Evolutionary conservation across 2,113 vertebrate genomes (phyloP).

Genomic region (Barnardius zonarius): DNA sequence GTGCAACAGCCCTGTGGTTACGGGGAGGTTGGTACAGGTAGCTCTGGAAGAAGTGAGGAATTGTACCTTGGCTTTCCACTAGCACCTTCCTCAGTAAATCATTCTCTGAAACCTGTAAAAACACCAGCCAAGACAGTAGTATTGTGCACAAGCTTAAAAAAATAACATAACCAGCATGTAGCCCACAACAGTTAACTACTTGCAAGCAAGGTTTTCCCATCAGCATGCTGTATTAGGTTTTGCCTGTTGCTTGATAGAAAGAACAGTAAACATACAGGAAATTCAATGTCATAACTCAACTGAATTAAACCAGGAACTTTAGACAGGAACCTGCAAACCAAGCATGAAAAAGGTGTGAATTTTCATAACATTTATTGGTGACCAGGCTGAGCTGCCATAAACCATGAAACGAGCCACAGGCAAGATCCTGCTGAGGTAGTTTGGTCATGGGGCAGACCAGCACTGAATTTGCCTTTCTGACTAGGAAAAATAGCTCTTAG

Average conservation of each 20-base stretch:
- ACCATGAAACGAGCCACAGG: neutral
- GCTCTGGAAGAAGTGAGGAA: neutral
- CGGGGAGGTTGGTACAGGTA: neutral
- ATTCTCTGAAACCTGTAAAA: neutral
- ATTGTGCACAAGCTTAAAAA: neutral
- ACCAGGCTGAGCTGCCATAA: neutral
- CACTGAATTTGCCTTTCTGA: neutral
- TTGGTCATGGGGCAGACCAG: neutral
- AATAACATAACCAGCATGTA: fast-evolving
- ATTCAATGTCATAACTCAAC: neutral
- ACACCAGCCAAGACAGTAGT: neutral
- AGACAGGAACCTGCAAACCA: neutral
- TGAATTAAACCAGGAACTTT: neutral
- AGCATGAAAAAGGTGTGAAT: neutral
- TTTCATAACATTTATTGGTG: neutral
- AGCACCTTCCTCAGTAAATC: neutral
- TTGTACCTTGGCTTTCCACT: neutral
- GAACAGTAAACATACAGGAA: neutral
- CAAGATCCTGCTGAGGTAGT: neutral
- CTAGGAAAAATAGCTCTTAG: neutral
- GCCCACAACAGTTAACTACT: neutral
- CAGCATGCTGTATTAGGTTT: neutral
- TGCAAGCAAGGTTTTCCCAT: neutral
- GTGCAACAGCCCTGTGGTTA: neutral
- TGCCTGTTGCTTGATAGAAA: neutral